Evolutionary conservation across 2,888 invertebrate species (phyloP).

Genomic region (Yponomeuta malinellus): DNA sequence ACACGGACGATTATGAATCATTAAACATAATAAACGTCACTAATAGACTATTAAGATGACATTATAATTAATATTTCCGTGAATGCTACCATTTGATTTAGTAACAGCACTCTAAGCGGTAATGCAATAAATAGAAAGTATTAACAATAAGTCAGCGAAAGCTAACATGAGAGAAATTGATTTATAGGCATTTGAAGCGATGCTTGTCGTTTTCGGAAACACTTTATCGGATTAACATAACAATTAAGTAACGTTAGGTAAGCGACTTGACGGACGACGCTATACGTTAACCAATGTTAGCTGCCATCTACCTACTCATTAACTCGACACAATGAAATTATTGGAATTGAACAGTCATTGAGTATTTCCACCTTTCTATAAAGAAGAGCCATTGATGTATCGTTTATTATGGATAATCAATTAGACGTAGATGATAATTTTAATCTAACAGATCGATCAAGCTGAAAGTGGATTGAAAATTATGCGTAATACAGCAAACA

Average conservation of each 20-base stretch:
- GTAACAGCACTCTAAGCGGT: slow-evolving; percentile 40
- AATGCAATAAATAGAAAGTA: slow-evolving; percentile 69
- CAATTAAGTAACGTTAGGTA: slow-evolving; percentile 66
- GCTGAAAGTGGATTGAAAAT: background rate
- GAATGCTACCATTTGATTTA: slow-evolving; percentile 60
- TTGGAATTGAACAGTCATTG: background rate
- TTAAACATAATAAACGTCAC: slow-evolving; percentile 30
- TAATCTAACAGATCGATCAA: no score
- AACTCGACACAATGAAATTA: background rate
- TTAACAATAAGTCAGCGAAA: slow-evolving; percentile 73
- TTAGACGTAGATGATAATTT: no score
- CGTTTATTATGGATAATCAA: background rate
- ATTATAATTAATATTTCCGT: slow-evolving; percentile 41
- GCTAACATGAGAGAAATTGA: slow-evolving; percentile 69
- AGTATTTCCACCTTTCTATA: background rate
- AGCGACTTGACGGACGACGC: slow-evolving; percentile 39
- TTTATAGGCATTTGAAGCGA: slow-evolving; percentile 51
- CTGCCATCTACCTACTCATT: background rate
- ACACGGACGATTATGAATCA: slow-evolving; percentile 11
- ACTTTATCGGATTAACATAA: slow-evolving; percentile 67
- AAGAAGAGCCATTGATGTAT: background rate
- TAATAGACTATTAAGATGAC: slow-evolving; percentile 47
- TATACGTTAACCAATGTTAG: background rate
- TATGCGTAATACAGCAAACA: no score
- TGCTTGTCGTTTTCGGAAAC: slow-evolving; percentile 64